Base-by-base conservation (phyloP, 2,797 vertebrate genomes). In the Eleutherodactylus coqui region DNA sequence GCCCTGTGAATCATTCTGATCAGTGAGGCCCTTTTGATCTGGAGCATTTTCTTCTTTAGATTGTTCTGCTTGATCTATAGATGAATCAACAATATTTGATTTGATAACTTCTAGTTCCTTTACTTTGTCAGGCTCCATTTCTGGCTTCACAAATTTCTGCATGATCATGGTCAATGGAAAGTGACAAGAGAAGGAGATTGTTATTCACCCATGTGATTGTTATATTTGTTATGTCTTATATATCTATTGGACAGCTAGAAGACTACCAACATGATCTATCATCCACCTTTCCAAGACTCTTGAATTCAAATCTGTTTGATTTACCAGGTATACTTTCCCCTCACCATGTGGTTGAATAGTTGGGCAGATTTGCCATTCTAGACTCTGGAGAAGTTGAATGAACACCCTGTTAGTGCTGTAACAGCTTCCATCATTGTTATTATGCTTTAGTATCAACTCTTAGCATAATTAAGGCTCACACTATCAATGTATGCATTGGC, bases 1-100 rank as follows among this genome's bases (percentile, higher is more conserved):
- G 47, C 92, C 93, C 60, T 93, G 91, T 73, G 94, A 91, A 84
- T 96, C 96, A 85, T 92, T 95, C 86, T 95, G 91, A 83, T 97
- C 97, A 94, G 95, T 94, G 43, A 93, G 87, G 29, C 45, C 60
- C 34, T 84, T 88, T 24, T 62, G 73, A 79, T 88, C 91, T 10
- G 80, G 13, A 2, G 89, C 79, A 87, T 85, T 82, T 62, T 86
- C 6, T 21, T 88, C 88, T 85, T 79, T 24, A 17, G 49, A 29
- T 27, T 51, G 38, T 43, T 83, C 78, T 69, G 87, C 83, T 64
- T 0, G 29, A 41, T 9, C 0, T 0, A 0, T 34, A 0, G 1
- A 34, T 47, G 78, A 85, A 43, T 88, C 82, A 47, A 36, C 47
- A 32, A 36, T 70, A 36, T 38, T 75, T 75, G 75, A 53, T 41